Evolutionary conservation across 2,888 invertebrate species (phyloP), one percentile per base, ranked within the genome.

Genomic region (Cataglyphis cursor): DNA sequence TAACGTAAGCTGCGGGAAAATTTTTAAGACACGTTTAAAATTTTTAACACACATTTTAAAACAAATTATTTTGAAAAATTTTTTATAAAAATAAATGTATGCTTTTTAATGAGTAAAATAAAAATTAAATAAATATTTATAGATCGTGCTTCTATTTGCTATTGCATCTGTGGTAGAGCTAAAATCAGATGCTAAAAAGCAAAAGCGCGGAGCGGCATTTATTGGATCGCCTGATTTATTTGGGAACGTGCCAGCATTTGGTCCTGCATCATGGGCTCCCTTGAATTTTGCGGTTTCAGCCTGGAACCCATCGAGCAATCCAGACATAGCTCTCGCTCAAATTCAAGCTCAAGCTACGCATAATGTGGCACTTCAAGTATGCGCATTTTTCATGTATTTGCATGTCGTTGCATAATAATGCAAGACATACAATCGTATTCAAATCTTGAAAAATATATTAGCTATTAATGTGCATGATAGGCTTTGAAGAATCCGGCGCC

Each of bases 281-380:
- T 82, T 81, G 0, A 24, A 81, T 38, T 91, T 92, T 21, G 91
- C 88, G 8, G 81, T 65, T 31, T 62, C 88, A 9, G 64, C 88
- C 4, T 95, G 94, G 95, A 89, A 91, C 6, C 68, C 91, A 0
- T 72, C 90, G 0, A 54, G 87, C 4, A 38, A 90, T 9, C 89
- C 92, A 1, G 94, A 95, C 65, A 76, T 94, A 28, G 92, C 94
- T 4, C 88, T 95, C 1, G 92, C 93, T 5, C 94, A 94, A 75
- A 90, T 95, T 54, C 93, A 95, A 82, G 85, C 92, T 38, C 94
- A 94, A 82, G 94, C 94, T 0, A 93, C 94, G 0, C 95, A 94
- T 84, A 91, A 95, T 72, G 90, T 94, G 3, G 94, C 95, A 62
- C 87, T 94, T 54, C 95, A 95, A 90, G 95, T 94, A 90, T 0